phyloP scores from a whole-genome alignment of 2,113 vertebrate genomes.

The Deroptyus accipitrinus region DNA sequence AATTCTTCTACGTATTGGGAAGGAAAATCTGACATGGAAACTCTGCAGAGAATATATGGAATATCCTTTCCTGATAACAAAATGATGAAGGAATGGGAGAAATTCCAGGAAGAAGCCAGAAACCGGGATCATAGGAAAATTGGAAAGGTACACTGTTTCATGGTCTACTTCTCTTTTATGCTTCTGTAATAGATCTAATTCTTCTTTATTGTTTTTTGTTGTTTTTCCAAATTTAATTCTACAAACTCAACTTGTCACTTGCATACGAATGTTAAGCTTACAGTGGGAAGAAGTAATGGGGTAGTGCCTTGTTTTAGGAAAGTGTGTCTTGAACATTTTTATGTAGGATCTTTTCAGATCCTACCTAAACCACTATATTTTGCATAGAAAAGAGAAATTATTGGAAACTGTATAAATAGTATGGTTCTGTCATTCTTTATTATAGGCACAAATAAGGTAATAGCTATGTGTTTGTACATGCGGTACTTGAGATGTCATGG shows the following conservation, averaged over 20 bases:
- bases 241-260: background rate
- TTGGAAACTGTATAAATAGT: background rate
- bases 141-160: slow-evolving; percentile 63
- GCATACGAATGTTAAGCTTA: background rate
- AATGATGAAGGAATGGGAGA: slow-evolving; percentile 79
- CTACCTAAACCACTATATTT: background rate
- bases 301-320: background rate
- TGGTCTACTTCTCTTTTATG: background rate
- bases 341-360: background rate
- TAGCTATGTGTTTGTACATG: background rate
- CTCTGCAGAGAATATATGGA: slow-evolving; percentile 79
- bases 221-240: background rate
- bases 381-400: background rate
- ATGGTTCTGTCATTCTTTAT: background rate
- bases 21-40: slow-evolving; percentile 78
- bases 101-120: slow-evolving; percentile 77
- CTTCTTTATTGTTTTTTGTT: background rate
- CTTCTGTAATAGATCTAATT: background rate
- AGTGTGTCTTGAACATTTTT: background rate
- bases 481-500: background rate
- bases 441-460: background rate
- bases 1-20: slow-evolving; percentile 80
- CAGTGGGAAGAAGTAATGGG: background rate
- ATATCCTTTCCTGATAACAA: slow-evolving; percentile 79
- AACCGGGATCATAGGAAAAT: slow-evolving; percentile 79